Conservation (phyloP, 1,140 invertebrate species). For the Drosophila subobscura region DNA sequence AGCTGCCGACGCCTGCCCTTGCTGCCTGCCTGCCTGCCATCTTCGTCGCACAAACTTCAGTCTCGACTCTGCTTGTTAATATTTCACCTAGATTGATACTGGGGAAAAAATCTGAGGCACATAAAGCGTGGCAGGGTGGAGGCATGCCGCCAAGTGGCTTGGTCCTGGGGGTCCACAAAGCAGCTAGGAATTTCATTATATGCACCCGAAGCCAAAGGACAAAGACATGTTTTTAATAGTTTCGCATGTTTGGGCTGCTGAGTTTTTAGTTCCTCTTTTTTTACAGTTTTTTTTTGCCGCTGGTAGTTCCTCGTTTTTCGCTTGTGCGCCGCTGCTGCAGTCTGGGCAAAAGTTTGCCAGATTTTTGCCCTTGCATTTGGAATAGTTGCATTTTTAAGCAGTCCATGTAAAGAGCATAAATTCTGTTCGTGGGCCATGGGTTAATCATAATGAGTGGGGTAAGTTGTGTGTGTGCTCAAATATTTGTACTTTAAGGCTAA, state of each 20-base stretch:
- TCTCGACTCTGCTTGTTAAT: slow-evolving; percentile 68
- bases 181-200: slow-evolving; percentile 76
- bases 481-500: slow-evolving; percentile 2
- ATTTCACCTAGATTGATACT: slow-evolving; percentile 80
- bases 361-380: slow-evolving; percentile 65
- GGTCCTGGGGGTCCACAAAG: slow-evolving; percentile 29
- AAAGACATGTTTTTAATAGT: slow-evolving; percentile 81
- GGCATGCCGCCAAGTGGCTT: slow-evolving; percentile 49
- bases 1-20: slow-evolving; percentile 37
- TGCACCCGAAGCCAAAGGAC: slow-evolving; percentile 74
- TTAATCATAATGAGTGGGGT: slow-evolving; percentile 19
- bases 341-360: slow-evolving; percentile 55
- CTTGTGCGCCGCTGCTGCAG: slow-evolving; percentile 24
- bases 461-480: background rate
- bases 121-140: background rate
- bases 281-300: slow-evolving; percentile 6
- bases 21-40: slow-evolving; percentile 19
- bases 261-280: slow-evolving; percentile 16
- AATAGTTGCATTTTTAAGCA: slow-evolving; percentile 62
- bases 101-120: slow-evolving; percentile 28
- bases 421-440: background rate
- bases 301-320: slow-evolving; percentile 10
- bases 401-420: slow-evolving; percentile 37
- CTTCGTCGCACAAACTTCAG: slow-evolving; percentile 43
- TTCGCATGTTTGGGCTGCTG: slow-evolving; percentile 70